A percentile compares a stretch with the other conserved stretches of the same genome.
Conservation (phyloP, 2,113 vertebrate species). For the Pontoporia blainvillei region DNA sequence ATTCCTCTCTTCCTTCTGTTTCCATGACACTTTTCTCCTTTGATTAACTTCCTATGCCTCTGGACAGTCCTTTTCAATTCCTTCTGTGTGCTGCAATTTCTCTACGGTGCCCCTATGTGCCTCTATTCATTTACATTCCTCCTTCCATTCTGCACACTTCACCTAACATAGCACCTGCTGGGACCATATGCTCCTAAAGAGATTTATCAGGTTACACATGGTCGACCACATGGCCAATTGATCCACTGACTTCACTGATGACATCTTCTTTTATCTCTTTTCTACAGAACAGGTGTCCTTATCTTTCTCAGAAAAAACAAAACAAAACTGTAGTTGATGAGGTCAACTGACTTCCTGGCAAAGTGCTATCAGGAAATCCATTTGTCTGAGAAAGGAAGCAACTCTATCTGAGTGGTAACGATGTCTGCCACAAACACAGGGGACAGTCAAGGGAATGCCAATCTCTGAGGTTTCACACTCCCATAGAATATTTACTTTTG, state of each 20-base stretch:
- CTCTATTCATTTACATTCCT: background rate
- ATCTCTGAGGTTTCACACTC: background rate
- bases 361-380: background rate
- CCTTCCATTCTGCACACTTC: background rate
- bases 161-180: conserved; percentile 2
- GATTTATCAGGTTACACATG: background rate
- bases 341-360: conserved; percentile 6
- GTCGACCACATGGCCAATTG: background rate
- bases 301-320: background rate
- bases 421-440: background rate
- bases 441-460: background rate
- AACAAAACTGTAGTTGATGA: background rate
- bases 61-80: background rate
- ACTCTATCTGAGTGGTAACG: background rate
- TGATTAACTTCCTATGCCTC: background rate
- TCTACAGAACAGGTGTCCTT: background rate
- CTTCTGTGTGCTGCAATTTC: background rate
- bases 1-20: background rate
- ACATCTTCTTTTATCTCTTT: background rate
- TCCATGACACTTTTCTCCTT: background rate
- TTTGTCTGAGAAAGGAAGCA: conserved; percentile 1
- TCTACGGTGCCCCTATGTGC: background rate
- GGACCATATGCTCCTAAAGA: background rate
- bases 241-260: background rate
- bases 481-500: background rate